Conservation (phyloP, 1,140 invertebrate genomes). For the Cherax quadricarinatus region DNA sequence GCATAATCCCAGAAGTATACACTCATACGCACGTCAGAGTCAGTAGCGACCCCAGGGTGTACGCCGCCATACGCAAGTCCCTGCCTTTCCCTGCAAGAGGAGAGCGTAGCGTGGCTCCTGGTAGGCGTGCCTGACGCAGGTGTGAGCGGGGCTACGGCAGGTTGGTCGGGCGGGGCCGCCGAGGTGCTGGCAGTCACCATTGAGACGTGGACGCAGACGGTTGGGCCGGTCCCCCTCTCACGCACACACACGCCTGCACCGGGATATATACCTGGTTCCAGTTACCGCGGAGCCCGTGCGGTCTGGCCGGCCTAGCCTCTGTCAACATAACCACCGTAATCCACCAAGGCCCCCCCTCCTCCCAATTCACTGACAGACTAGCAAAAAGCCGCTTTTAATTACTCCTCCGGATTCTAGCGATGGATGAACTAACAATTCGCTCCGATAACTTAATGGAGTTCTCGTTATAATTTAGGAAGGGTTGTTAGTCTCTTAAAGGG, state of each 20-base stretch:
- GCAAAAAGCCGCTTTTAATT: not conserved
- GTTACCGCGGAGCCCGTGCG: not conserved
- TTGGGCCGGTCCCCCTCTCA: conserved; percentile 15
- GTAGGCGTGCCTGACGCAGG: conserved; percentile 31
- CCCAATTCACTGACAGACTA: not conserved
- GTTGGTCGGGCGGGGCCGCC: conserved; percentile 62
- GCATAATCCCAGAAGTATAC: too few relatives aligned
- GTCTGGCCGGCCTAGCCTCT: not conserved
- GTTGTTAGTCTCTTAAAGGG: too few relatives aligned
- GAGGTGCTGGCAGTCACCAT: conserved; percentile 63
- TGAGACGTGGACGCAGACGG: conserved; percentile 47
- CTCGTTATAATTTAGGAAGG: not conserved
- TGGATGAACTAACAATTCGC: not conserved
- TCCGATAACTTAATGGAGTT: not conserved
- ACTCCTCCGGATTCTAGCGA: not conserved
- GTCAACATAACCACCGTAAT: not conserved
- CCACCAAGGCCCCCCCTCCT: not conserved
- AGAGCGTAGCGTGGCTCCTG: not conserved
- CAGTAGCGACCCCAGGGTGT: too few relatives aligned
- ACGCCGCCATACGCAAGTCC: too few relatives aligned
- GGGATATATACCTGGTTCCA: not conserved
- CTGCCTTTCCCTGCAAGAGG: too few relatives aligned
- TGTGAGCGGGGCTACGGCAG: conserved; percentile 51
- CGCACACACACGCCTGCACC: not conserved
- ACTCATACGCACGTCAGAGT: too few relatives aligned